A percentile compares a stretch with the other conserved stretches of the same genome.
These are phyloP conservation scores for Hipparchia semele DNA, from an alignment of 2,888 invertebrate genomes.

Conservation along the genomic window DNA sequence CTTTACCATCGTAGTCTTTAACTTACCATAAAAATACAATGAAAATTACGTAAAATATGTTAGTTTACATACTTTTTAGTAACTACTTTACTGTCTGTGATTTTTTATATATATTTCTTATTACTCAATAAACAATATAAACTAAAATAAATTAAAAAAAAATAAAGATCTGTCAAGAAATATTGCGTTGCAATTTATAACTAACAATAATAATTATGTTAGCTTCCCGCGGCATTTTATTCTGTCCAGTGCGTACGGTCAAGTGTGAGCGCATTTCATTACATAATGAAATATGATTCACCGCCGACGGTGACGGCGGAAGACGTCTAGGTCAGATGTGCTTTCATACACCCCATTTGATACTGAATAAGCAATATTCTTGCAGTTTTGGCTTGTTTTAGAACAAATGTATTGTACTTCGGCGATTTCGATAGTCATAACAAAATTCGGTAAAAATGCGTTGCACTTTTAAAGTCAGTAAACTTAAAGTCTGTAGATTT, in stretches of 20 bases:
- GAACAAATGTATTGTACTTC: neutral
- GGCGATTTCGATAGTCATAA: too few relatives aligned
- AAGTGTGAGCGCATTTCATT: slow-evolving; percentile 63
- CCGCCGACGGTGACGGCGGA: slow-evolving; percentile 68
- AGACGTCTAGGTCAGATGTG: slow-evolving; percentile 63
- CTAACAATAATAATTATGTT: neutral
- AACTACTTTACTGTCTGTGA: too few relatives aligned
- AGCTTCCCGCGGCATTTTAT: slow-evolving; percentile 34
- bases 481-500: too few relatives aligned
- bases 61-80: too few relatives aligned
- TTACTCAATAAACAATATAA: too few relatives aligned
- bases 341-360: slow-evolving; percentile 32
- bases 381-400: slow-evolving; percentile 1
- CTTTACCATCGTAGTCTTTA: too few relatives aligned
- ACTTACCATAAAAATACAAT: neutral
- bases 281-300: slow-evolving; percentile 72
- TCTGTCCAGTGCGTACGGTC: slow-evolving; percentile 47
- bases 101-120: too few relatives aligned
- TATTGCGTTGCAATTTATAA: neutral
- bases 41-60: neutral
- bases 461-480: too few relatives aligned
- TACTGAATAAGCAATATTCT: slow-evolving; percentile 23
- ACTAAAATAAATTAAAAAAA: too few relatives aligned
- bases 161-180: too few relatives aligned
- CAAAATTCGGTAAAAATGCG: too few relatives aligned